Evolutionary conservation across 2,113 vertebrate genomes (phyloP).

Genomic region (Pampusana beccarii): DNA sequence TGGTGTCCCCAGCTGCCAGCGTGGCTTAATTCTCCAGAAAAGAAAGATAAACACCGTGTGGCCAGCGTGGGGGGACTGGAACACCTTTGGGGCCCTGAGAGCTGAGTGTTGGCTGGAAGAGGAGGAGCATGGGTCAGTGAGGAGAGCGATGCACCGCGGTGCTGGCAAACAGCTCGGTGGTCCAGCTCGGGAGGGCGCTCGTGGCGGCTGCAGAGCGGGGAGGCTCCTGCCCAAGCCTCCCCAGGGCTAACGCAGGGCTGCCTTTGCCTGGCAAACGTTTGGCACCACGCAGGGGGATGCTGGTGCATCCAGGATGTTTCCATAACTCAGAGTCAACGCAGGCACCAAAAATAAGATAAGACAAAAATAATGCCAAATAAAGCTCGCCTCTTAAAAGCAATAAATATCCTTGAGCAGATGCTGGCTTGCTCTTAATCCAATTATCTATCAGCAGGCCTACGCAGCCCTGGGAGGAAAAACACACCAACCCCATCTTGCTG

Average conservation of each 20-base stretch:
- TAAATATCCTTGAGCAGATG: constrained; percentile 28
- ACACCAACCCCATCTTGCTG: background rate
- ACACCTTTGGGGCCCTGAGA: background rate
- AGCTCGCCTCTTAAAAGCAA: background rate
- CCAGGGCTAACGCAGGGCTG: background rate
- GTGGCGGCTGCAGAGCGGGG: background rate
- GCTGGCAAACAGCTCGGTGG: background rate
- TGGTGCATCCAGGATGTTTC: background rate
- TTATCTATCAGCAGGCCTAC: background rate
- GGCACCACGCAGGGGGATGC: background rate
- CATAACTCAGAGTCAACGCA: background rate
- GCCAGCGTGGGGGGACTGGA: background rate
- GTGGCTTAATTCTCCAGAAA: background rate
- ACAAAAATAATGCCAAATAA: background rate
- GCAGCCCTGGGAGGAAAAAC: background rate
- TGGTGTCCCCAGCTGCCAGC: background rate
- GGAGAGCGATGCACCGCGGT: accelerated
- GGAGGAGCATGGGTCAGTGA: background rate
- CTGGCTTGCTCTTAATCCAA: background rate
- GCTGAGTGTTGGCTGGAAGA: background rate
- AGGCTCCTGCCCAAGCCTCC: background rate
- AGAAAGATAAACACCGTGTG: background rate
- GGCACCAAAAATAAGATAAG: constrained; percentile 11
- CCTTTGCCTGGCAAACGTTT: background rate
- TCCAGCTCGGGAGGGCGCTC: background rate